Base-by-base conservation (phyloP, 2,888 invertebrate species). In the Pterobdella sp. region DNA sequence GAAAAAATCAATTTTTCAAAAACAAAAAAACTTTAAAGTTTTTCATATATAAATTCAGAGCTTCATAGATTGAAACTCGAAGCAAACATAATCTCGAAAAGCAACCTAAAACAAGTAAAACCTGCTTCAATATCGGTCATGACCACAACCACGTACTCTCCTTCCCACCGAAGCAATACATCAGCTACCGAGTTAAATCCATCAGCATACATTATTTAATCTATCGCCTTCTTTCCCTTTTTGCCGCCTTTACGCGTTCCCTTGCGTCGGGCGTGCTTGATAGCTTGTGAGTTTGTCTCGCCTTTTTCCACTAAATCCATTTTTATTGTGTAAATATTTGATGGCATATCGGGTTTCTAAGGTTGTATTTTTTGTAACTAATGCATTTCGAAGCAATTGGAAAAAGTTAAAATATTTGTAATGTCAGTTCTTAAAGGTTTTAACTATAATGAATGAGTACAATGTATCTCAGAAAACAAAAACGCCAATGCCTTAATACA, bases 191-290 rank as follows among this genome's bases (percentile, higher is more conserved):
- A 42, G 49, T 56, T 22, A 22, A 56, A 56, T 56, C 10, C 60
- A 56, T 56, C 60, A 56, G 60, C 60, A 56, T 56, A 56, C 60
- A 56, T 56, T 56, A 56, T 56, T 56, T 22, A 56, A 56, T 56
- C 60, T 56, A 22, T 56, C 60, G 60, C 60, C n/a, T 56, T 22
- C 60, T 56, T n/a, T 56, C n/a, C 60, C 14, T 56, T 56, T 22
- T 56, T 56, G n/a, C n/a, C 60, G 60, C 60, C n/a, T 56, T 26
- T 26, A n/a, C n/a, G 4, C 60, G 10, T n/a, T 56, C 60, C 60
- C 60, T 18, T 7, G 60, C 60, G 60, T 56, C 18, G 4, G 4
- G 60, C 4, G 4, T 7, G 60, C n/a, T 56, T 56, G n/a, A 56
- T 56, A 56, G n/a, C 14, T 26, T 26, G 60, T 26, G 10, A 14